Evolutionary conservation across 37 sponge, comb jelly and placozoan genomes (phyloP).

Genomic region (Eunapius fragilis): DNA sequence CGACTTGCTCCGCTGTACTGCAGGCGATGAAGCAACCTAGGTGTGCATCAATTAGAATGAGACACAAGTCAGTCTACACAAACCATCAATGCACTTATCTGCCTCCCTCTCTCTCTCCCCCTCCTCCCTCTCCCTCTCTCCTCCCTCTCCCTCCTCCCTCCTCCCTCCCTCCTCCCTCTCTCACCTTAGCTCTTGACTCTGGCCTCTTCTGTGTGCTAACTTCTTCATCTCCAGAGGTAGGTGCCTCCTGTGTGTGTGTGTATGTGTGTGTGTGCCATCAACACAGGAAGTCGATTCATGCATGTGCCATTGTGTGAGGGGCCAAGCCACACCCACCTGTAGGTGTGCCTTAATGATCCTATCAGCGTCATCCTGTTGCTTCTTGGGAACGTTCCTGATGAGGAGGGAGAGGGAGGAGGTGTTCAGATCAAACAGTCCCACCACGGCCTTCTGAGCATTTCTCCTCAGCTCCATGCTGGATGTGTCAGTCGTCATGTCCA

Average conservation of each 20-base stretch:
- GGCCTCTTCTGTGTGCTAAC: neutral
- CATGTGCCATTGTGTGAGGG: neutral
- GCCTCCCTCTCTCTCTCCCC: neutral
- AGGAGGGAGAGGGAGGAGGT: constrained; percentile 67
- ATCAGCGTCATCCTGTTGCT: constrained; percentile 68
- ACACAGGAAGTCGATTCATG: neutral
- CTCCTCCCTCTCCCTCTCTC: neutral
- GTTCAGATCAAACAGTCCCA: constrained; percentile 70
- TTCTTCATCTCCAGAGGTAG: neutral
- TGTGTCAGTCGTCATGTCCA: constrained; percentile 69
- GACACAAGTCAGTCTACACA: no score
- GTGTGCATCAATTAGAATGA: neutral
- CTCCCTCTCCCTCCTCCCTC: neutral
- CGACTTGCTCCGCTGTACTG: neutral
- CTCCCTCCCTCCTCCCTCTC: neutral
- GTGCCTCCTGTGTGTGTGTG: neutral
- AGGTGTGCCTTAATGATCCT: constrained; percentile 60
- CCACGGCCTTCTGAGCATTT: constrained; percentile 48
- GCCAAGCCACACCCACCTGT: neutral
- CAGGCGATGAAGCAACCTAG: neutral
- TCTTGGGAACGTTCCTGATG: constrained; percentile 47
- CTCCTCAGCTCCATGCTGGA: constrained; percentile 76
- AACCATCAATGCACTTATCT: no score
- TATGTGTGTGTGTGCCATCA: neutral
- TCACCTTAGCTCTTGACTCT: neutral